Percentiles rank a stretch among this genome's conserved stretches.
phyloP scores from a whole-genome alignment of 2,888 invertebrate species.

The Xestia sexstrigata region DNA sequence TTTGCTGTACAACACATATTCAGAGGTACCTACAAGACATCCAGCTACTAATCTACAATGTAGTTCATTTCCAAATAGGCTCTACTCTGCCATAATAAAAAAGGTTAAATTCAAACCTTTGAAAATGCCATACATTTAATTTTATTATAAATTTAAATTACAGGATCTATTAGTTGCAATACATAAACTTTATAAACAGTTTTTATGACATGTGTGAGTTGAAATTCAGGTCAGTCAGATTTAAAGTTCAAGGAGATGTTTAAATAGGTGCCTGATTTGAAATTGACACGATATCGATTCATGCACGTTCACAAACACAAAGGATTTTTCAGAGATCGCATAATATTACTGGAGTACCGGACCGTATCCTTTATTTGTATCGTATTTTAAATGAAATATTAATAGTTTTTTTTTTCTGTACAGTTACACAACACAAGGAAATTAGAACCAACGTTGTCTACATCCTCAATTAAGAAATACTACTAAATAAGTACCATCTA shows the following conservation, averaged over 20 bases:
- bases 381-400: background rate
- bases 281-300: constrained; percentile 18
- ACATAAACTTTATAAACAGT: background rate
- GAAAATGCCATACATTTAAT: background rate
- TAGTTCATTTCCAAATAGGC: background rate
- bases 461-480: constrained; percentile 29
- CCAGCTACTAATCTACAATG: background rate
- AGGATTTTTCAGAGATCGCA: background rate
- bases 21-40: no score
- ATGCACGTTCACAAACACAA: background rate
- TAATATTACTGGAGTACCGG: background rate
- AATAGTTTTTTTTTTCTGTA: background rate
- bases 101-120: background rate
- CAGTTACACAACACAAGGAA: background rate
- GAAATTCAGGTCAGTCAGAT: constrained; percentile 27
- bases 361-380: background rate
- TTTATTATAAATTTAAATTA: no score
- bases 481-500: background rate
- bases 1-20: no score
- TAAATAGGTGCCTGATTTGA: constrained; percentile 30
- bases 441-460: background rate
- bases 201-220: constrained; percentile 25
- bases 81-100: background rate
- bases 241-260: constrained; percentile 58
- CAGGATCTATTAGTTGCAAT: background rate